Evolutionary conservation across 2,113 vertebrate genomes (phyloP), one percentile per base, ranked within the genome.

Genomic region (Neopipo cinnamomea): DNA sequence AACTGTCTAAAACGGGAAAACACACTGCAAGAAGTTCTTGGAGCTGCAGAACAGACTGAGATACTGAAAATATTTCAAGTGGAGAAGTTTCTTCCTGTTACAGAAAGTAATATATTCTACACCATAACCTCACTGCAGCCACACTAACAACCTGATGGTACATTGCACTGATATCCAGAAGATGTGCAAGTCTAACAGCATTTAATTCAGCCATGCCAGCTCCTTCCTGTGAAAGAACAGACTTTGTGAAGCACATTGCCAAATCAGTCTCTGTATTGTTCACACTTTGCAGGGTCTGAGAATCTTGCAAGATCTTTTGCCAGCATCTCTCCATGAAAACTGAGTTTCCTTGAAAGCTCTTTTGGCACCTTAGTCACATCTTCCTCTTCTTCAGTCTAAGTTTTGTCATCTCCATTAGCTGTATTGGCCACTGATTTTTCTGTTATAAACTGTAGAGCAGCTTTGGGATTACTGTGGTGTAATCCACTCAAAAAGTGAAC

Each of bases 151-250:
- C 73, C 66, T 79, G 50, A 85, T 61, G 35, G 75, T 85, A 67
- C 22, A 17, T 92, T 74, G 80, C 49, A 61, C 25, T 85, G 74
- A 35, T 85, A 96, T 59, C 72, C 65, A 83, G 50, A 91, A 84
- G 78, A 81, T 86, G 63, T 90, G 72, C 50, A 85, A 91, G 90
- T 93, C 92, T 93, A 96, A 91, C 92, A 77, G 67, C 42, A 31
- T 77, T 80, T 59, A 91, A 71, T 80, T 90, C 88, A 95, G 59
- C 71, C 85, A 71, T 83, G 75, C 85, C 63, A 86, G 71, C 30
- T 95, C 39, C 70, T 92, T 82, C 83, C 56, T 83, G 9, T 71
- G 75, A 89, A 91, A 39, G 88, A 88, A 77, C 92, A 91, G 85
- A 88, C 82, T 90, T 66, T 39, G 35, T 66, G 55, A 31, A 95